phyloP scores from a whole-genome alignment of 2,797 vertebrate species.

The Harpagifer antarcticus region DNA sequence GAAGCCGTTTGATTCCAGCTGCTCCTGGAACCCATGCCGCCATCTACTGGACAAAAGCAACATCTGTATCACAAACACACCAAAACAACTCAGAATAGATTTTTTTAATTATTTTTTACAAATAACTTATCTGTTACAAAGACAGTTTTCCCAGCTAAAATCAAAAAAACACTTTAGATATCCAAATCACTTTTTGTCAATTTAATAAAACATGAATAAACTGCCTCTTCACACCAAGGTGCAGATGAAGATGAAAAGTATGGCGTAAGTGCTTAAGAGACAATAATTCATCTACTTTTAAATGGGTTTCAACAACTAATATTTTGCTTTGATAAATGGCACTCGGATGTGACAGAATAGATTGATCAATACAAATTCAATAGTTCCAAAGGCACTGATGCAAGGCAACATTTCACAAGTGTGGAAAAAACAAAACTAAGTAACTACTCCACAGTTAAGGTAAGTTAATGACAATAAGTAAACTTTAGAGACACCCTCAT shows the following conservation, averaged over 20 bases:
- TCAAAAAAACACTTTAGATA: conserved; percentile 96
- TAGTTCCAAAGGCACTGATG: conserved; percentile 65
- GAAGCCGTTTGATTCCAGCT: neutral
- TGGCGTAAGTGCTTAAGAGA: conserved; percentile 87
- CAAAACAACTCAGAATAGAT: conserved; percentile 73
- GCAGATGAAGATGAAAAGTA: conserved; percentile 90
- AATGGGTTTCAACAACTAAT: conserved; percentile 57
- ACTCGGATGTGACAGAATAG: conserved; percentile 66
- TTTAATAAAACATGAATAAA: conserved; percentile 95
- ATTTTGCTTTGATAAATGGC: conserved; percentile 59
- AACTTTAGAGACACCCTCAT: conserved; percentile 79
- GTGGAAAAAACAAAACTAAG: conserved; percentile 63
- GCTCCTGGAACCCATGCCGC: conserved; percentile 5
- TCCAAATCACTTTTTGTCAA: conserved; percentile 90
- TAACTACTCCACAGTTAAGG: conserved; percentile 75
- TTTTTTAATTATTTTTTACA: conserved; percentile 96
- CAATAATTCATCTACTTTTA: conserved; percentile 64
- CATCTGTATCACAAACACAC: conserved; percentile 21
- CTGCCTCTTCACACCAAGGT: conserved; percentile 93
- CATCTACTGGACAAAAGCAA: conserved; percentile 58
- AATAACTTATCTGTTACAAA: conserved; percentile 99
- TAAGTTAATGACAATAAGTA: conserved; percentile 73
- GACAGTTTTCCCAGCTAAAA: conserved; percentile 99
- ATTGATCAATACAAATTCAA: conserved; percentile 70
- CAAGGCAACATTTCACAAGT: conserved; percentile 73